Base-by-base conservation (phyloP, 2,888 invertebrate species). In the Hirtodrosophila histrioides region DNA sequence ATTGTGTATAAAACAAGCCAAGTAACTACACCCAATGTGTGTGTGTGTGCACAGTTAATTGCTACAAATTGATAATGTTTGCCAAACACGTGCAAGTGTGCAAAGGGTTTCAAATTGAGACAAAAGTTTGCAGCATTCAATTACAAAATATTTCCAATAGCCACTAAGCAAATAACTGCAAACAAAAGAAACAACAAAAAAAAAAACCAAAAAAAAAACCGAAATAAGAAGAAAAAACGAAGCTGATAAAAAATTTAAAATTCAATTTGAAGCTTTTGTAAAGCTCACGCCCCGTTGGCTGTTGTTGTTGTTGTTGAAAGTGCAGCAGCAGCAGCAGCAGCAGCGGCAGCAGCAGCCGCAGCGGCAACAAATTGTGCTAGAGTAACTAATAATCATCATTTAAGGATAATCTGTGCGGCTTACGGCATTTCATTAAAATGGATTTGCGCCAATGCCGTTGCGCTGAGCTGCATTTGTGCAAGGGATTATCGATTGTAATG, bases 401-500 rank as follows among this genome's bases (percentile, higher is more conserved):
- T 73, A 68, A 63, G 76, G 83, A 76, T 82, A 58, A 83, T 73
- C 74, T 69, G 61, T 61, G 57, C 41, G 64, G 75, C 68, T 75
- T 68, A 68, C 33, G 53, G 75, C 75, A 74, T 78, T 81, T 85
- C 82, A 82, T 85, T 82, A 82, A 82, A 82, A 82, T 82, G 82
- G 82, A 77, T 82, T 82, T 82, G 70, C 76, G 78, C 64, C 70
- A 81, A 84, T 74, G 76, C 71, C 82, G 62, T 62, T 61, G 61
- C 66, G 71, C 82, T 85, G 64, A 85, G 74, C 77, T 82, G 81
- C 81, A 81, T 85, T 82, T 82, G 71, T 82, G 82, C 82, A 82
- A 63, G 71, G 75, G 77, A 82, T 85, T 82, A 82, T 82, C 82
- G 82, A 82, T 82, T 82, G 79, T 85, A 82, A 75, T 82, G 82